Percentiles rank a stretch among this genome's conserved stretches.
phyloP scores from a whole-genome alignment of 2,113 vertebrate species.

The Dipodomys merriami region DNA sequence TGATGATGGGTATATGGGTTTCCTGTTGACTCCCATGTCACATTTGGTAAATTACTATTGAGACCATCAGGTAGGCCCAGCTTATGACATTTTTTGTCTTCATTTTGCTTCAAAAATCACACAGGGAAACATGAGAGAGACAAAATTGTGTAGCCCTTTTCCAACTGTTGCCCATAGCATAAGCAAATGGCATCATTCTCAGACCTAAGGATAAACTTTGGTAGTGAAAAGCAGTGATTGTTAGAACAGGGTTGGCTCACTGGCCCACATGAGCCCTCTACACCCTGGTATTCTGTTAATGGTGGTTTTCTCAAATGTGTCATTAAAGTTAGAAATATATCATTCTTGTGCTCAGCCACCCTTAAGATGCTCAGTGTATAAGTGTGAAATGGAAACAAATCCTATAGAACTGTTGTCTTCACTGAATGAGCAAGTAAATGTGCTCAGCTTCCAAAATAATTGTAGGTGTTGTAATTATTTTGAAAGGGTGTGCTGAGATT shows the following conservation, averaged over 20 bases:
- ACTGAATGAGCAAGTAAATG: constrained; percentile 19
- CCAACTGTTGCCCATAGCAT: constrained; percentile 26
- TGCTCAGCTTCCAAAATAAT: background rate
- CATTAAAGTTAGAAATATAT: constrained; percentile 16
- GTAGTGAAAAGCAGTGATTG: background rate
- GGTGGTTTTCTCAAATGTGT: constrained; percentile 14
- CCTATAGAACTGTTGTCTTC: background rate
- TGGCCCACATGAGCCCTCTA: background rate
- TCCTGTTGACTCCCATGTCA: constrained; percentile 45
- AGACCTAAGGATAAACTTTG: background rate
- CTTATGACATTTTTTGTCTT: constrained; percentile 41
- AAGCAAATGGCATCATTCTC: constrained; percentile 41
- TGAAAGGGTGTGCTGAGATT: background rate
- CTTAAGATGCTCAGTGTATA: background rate
- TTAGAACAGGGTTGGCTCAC: background rate
- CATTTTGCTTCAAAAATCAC: constrained; percentile 53
- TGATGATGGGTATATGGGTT: background rate
- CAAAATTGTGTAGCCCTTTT: background rate
- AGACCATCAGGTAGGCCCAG: constrained; percentile 12
- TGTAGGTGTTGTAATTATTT: background rate
- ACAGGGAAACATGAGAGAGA: background rate
- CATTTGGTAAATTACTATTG: constrained; percentile 57
- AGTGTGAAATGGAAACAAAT: constrained; percentile 22
- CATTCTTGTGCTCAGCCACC: background rate
- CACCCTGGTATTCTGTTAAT: background rate